These are phyloP conservation scores for Calyptommatus sinebrachiatus DNA, from an alignment of 2,113 vertebrate genomes.

Conservation along the genomic window DNA sequence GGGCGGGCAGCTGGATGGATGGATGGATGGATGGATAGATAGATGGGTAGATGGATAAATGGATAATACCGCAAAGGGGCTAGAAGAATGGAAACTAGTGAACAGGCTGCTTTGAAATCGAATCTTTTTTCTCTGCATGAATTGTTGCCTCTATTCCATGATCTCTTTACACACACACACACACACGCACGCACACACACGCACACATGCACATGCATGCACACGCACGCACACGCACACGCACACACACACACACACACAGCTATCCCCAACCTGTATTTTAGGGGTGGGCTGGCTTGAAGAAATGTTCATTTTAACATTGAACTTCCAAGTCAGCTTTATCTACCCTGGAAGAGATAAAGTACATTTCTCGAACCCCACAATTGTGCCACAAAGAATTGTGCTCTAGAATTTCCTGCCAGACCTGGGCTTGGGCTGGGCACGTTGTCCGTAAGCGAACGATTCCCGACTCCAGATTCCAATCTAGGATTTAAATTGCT, in stretches of 20 bases:
- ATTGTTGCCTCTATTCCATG: conserved; percentile 13
- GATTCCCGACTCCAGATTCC: conserved; percentile 56
- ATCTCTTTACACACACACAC: neutral
- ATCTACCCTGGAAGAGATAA: conserved; percentile 43
- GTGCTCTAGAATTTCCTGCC: conserved; percentile 11
- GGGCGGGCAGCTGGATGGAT: too few species aligned
- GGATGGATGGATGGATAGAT: too few species aligned
- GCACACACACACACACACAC: neutral
- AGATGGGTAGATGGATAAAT: too few species aligned
- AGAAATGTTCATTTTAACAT: conserved; percentile 25
- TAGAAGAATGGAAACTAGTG: neutral
- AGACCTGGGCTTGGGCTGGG: conserved; percentile 33
- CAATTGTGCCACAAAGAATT: too few species aligned
- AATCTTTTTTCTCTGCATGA: conserved; percentile 4
- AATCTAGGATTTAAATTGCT: conserved; percentile 50
- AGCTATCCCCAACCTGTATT: too few species aligned
- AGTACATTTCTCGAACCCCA: neutral
- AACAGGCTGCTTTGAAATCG: neutral
- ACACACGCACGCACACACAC: too few species aligned
- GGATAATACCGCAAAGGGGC: neutral
- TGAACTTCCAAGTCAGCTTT: conserved; percentile 50
- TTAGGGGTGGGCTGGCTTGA: neutral
- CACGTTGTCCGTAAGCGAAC: conserved; percentile 44
- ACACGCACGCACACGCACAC: too few species aligned
- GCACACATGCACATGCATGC: too few species aligned